phyloP scores from a whole-genome alignment of 2,888 invertebrate genomes.

The Liposcelis brunnea region DNA sequence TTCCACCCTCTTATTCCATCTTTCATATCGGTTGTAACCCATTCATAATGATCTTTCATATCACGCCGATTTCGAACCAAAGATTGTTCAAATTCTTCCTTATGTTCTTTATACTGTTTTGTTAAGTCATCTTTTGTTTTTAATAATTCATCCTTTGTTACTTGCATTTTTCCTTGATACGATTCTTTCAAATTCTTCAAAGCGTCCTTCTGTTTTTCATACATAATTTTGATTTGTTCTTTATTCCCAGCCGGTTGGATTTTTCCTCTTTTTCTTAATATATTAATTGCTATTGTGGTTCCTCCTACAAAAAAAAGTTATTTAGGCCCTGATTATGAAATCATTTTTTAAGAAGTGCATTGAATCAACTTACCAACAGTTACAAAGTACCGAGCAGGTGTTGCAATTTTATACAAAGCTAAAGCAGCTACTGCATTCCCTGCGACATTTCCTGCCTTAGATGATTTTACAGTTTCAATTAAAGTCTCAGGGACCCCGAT shows the following conservation, averaged over 20 bases:
- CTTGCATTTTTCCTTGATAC: constrained; percentile 33
- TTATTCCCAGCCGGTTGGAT: constrained; percentile 64
- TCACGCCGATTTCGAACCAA: neutral
- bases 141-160: constrained; percentile 16
- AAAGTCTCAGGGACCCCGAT: constrained; percentile 63
- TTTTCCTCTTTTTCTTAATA: constrained; percentile 59
- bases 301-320: constrained; percentile 39
- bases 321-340: no score
- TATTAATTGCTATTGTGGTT: constrained; percentile 70
- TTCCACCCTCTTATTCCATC: no score
- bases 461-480: constrained; percentile 49
- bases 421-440: constrained; percentile 83
- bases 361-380: constrained; percentile 50
- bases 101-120: neutral
- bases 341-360: neutral
- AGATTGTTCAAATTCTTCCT: neutral
- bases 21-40: no score
- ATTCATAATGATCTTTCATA: neutral
- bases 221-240: constrained; percentile 42
- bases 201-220: constrained; percentile 37
- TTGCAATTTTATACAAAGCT: constrained; percentile 82
- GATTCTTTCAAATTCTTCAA: constrained; percentile 35
- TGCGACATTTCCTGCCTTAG: constrained; percentile 73
- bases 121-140: neutral
- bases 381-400: constrained; percentile 81